A percentile compares a stretch with the other conserved stretches of the same genome.
phyloP scores from a whole-genome alignment of 2,797 vertebrate genomes.

The Sebastes hubbsi region DNA sequence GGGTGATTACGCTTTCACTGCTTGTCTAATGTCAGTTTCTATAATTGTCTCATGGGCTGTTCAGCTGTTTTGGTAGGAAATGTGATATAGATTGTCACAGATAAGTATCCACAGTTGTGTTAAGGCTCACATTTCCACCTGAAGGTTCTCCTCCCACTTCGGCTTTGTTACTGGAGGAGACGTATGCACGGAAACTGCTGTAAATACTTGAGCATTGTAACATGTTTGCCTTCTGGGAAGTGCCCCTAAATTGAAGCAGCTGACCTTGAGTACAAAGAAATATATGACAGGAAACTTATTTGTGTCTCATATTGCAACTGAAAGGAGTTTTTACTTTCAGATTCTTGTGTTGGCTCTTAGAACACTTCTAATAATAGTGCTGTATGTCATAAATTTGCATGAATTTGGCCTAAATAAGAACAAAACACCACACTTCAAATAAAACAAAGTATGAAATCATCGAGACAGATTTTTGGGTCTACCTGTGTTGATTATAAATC shows the following conservation, averaged over 20 bases:
- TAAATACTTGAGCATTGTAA: conserved; percentile 16
- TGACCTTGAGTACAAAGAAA: conserved; percentile 5
- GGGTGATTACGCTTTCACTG: not conserved
- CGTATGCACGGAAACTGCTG: not conserved
- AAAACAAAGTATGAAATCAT: not conserved
- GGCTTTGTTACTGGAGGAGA: conserved; percentile 19
- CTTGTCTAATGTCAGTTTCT: not conserved
- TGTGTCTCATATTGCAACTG: not conserved
- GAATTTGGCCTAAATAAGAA: not conserved
- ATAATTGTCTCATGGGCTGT: not conserved
- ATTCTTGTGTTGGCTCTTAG: not conserved
- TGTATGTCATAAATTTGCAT: not conserved
- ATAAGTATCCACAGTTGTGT: not conserved
- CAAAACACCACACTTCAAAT: not conserved
- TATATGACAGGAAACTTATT: not conserved
- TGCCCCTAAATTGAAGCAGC: conserved; percentile 7
- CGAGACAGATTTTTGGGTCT: not conserved
- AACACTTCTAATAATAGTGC: not conserved
- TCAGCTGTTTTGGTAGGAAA: not conserved
- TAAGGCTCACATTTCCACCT: conserved; percentile 4
- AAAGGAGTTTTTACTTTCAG: not conserved
- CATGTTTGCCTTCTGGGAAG: conserved; percentile 61
- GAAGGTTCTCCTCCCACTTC: conserved; percentile 5
- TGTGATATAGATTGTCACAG: not conserved
- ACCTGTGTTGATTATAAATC: conserved; percentile 12